These are phyloP conservation scores for Sorex araneus DNA, from an alignment of 2,113 vertebrate species.

Conservation along the genomic window DNA sequence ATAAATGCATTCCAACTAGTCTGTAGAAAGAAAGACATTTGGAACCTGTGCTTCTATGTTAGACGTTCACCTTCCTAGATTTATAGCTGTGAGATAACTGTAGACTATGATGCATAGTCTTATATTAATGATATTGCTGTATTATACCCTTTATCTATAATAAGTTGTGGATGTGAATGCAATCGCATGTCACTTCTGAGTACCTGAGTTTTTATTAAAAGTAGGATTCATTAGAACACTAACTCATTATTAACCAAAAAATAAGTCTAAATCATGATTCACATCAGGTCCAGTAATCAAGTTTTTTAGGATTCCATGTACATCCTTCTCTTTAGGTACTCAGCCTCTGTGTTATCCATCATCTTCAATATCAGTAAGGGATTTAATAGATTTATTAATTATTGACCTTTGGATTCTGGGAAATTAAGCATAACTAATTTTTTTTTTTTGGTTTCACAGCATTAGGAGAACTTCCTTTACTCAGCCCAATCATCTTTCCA, in stretches of 20 bases:
- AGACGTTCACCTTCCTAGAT: not conserved
- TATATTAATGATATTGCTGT: not conserved
- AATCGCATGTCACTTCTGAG: not conserved
- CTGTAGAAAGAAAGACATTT: not conserved
- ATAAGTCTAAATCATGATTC: not conserved
- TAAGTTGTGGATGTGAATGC: not conserved
- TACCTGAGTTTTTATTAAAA: not conserved
- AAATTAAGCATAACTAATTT: not conserved
- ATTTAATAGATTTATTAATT: not conserved
- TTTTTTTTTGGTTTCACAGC: not conserved
- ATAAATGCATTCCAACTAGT: not conserved
- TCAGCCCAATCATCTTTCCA: not conserved
- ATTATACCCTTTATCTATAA: not conserved
- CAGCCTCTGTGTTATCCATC: no score
- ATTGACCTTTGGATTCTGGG: not conserved
- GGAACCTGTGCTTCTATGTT: not conserved
- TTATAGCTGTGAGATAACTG: not conserved
- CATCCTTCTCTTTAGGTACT: no score
- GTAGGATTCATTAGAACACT: not conserved
- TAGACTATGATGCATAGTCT: not conserved
- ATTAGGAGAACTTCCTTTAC: not conserved
- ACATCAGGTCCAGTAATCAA: not conserved
- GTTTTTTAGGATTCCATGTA: not conserved
- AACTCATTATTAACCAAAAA: conserved; percentile 7
- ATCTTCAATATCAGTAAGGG: no score